Evolutionary conservation across 2,797 vertebrate species (phyloP), one percentile per base, ranked within the genome.

Genomic region (Prunella strophiata): DNA sequence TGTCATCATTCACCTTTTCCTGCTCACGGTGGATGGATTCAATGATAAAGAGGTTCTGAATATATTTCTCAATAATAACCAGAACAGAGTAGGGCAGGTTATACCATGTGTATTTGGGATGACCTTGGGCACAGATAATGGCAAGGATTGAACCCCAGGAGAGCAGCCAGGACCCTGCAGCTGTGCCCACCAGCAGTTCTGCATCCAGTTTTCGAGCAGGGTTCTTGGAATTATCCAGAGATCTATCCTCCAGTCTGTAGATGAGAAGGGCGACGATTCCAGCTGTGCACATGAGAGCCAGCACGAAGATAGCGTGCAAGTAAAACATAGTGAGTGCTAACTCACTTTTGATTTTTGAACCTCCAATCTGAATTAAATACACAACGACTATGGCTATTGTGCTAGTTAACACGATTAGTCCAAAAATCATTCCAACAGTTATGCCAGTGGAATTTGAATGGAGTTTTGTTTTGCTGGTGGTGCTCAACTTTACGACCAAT

Each of bases 1-100:
- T 73, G 30, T 93, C 85, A 2, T 98, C 97, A 0, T 96, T 96
- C 38, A 58, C 93, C 55, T 91, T 95, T 8, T 97, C 98, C 14
- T 98, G 97, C 89, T 98, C 97, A 6, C 98, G 99, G 88, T 99
- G 99, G 29, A 99, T 97, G 10, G 99, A 99, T 97, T 99, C 99
- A 15, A 99, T 98, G 75, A 99, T 99, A 88, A 99, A 99, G 76
- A 99, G 98, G 94, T 99, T 99, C 97, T 99, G 99, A 91, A 99
- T 94, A 8, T 98, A 99, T 91, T 99, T 99, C 97, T 99, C 99
- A 71, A 98, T 91, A 29, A 99, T 98, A 32, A 98, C 98, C 20
- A 99, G 98, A n/a, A 99, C 8, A 0, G 99, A 99, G 93, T 99
- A 99, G 62, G 98, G 95, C 19, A 99, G 95, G 94, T 98, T 99